These are phyloP conservation scores for Vesta saturnalis DNA, from an alignment of 2,888 invertebrate species.

Conservation along the genomic window DNA sequence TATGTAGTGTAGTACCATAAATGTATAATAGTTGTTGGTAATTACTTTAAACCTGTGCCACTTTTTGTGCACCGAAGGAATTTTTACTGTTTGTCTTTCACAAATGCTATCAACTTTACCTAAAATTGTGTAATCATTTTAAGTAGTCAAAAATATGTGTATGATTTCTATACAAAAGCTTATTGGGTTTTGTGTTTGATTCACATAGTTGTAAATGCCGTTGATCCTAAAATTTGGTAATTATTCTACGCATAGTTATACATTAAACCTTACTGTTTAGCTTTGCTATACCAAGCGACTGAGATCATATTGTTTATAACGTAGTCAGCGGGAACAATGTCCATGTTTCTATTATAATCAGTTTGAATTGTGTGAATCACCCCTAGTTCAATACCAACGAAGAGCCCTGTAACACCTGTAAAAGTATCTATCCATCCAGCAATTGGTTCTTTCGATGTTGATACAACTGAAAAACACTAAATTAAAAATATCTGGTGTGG, in stretches of 20 bases:
- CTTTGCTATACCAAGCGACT: conserved; percentile 70
- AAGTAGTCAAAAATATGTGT: no score
- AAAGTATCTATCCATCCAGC: conserved; percentile 77
- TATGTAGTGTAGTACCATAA: conserved; percentile 63
- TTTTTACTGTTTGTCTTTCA: conserved; percentile 62
- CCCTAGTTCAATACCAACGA: conserved; percentile 63
- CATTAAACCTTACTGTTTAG: no score
- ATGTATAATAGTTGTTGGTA: conserved; percentile 54
- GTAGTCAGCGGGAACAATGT: conserved; percentile 81
- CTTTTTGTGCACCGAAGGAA: conserved; percentile 65
- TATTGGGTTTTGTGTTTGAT: conserved; percentile 35
- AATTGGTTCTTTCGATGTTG: conserved; percentile 58
- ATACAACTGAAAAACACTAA: conserved; percentile 49
- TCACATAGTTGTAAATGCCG: conserved; percentile 30
- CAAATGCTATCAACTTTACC: no score
- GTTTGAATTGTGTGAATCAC: conserved; percentile 69
- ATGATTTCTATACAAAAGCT: conserved; percentile 24
- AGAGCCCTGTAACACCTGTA: conserved; percentile 66
- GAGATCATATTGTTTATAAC: conserved; percentile 83
- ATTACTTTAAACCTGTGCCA: conserved; percentile 59
- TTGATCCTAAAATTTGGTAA: no score
- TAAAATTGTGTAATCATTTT: no score
- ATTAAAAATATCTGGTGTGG: no score
- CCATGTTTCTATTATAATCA: conserved; percentile 65
- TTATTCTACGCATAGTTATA: background rate